A percentile compares a stretch with the other conserved stretches of the same genome.
Evolutionary conservation across 2,797 vertebrate species (phyloP).

Genomic region (Bovichtus diacanthus): DNA sequence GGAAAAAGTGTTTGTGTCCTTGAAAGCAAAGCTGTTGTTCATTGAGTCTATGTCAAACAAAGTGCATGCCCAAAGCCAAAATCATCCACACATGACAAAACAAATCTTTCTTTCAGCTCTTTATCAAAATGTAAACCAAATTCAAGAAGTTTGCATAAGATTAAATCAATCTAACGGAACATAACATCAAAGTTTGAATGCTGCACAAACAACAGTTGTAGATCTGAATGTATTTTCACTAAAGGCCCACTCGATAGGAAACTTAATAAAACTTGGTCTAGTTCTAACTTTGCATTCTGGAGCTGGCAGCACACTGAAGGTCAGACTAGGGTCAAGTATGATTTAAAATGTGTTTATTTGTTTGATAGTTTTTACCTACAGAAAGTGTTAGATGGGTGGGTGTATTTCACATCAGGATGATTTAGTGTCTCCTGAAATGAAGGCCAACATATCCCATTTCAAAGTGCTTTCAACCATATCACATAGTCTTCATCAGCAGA

Average conservation of each 20-base stretch:
- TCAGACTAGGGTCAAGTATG: constrained; percentile 18
- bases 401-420: not conserved
- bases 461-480: too few species aligned
- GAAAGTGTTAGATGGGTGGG: not conserved
- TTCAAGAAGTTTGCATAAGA: constrained; percentile 30
- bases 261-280: constrained; percentile 41
- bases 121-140: constrained; percentile 33
- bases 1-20: constrained; percentile 21
- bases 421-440: not conserved
- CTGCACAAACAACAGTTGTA: constrained; percentile 29
- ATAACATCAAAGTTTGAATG: constrained; percentile 24
- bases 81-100: constrained; percentile 36
- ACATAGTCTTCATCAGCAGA: not conserved
- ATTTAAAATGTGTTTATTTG: constrained; percentile 13
- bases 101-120: constrained; percentile 51
- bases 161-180: constrained; percentile 3
- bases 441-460: not conserved
- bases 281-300: constrained; percentile 28
- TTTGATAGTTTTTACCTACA: constrained; percentile 16
- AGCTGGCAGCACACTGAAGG: constrained; percentile 12
- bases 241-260: constrained; percentile 31
- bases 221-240: constrained; percentile 14
- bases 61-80: constrained; percentile 48
- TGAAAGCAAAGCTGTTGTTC: constrained; percentile 57
- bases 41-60: constrained; percentile 65